These are phyloP conservation scores for Coleophora flavipennella DNA, from an alignment of 2,888 invertebrate species.

Conservation along the genomic window DNA sequence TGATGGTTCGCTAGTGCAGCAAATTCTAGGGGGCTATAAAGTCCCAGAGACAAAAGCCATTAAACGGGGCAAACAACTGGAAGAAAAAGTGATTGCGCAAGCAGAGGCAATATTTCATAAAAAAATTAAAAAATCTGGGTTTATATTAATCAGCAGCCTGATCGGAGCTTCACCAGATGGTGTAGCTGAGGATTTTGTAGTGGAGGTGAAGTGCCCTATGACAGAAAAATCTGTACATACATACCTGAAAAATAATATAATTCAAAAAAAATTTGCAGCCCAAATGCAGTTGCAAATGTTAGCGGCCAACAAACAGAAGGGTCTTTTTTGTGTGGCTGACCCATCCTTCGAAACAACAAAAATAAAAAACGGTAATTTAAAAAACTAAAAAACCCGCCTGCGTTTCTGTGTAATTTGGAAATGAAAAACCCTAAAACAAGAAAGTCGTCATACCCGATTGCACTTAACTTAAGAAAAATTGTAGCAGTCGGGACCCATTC, in stretches of 20 bases:
- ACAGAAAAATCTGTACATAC: slow-evolving; percentile 1
- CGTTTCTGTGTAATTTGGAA: too few relatives aligned
- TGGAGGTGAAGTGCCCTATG: slow-evolving; percentile 9
- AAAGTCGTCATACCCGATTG: too few relatives aligned
- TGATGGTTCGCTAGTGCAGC: slow-evolving; percentile 2
- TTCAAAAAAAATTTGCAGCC: slow-evolving; percentile 7
- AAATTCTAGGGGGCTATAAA: slow-evolving; percentile 3
- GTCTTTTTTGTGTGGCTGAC: slow-evolving; percentile 11
- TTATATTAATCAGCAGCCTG: slow-evolving; percentile 1
- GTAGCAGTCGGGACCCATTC: too few relatives aligned
- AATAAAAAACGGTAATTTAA: too few relatives aligned
- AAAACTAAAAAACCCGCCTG: too few relatives aligned
- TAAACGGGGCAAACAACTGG: slow-evolving; percentile 3
- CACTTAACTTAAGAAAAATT: too few relatives aligned
- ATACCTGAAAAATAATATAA: slow-evolving; percentile 2
- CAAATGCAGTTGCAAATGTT: slow-evolving; percentile 10
- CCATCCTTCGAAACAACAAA: slow-evolving; percentile 10
- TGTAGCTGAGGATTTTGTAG: slow-evolving; percentile 2
- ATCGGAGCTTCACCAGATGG: slow-evolving; percentile 11
- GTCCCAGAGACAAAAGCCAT: slow-evolving; percentile 1
- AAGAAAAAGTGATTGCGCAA: slow-evolving; percentile 3
- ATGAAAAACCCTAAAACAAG: too few relatives aligned
- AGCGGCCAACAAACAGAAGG: slow-evolving; percentile 5
- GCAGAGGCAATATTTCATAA: not conserved
- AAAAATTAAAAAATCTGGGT: slow-evolving; percentile 4